A percentile compares a stretch with the other conserved stretches of the same genome.
Conservation (phyloP, 2,888 invertebrate genomes). For the Melieria picta region DNA sequence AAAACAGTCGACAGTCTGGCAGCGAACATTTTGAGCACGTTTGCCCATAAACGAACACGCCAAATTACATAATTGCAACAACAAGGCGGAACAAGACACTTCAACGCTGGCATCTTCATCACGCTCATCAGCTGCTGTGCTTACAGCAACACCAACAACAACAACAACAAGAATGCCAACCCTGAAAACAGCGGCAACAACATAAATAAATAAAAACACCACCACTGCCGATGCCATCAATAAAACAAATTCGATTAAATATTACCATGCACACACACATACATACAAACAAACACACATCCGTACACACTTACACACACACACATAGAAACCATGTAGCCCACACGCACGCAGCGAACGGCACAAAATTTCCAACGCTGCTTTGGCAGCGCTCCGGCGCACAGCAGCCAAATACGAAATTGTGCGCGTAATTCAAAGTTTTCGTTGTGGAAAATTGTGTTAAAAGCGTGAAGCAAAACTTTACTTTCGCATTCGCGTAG, state of each 20-base stretch:
- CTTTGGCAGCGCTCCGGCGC: background rate
- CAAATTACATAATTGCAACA: background rate
- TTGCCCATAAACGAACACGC: no score
- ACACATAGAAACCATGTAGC: background rate
- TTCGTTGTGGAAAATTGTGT: conserved; percentile 22
- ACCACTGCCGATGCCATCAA: background rate
- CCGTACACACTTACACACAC: background rate
- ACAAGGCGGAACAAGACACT: background rate
- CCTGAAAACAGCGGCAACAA: no score
- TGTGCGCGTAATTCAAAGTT: conserved; percentile 19
- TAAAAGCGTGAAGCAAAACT: conserved; percentile 15
- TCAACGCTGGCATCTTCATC: background rate
- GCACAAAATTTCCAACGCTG: background rate
- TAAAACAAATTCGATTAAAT: conserved; percentile 20
- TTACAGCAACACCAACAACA: no score
- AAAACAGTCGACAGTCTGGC: no score
- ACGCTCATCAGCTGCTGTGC: background rate
- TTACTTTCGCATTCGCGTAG: conserved; percentile 7
- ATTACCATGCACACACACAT: background rate
- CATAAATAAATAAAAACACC: no score
- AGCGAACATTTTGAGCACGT: no score
- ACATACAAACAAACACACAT: background rate
- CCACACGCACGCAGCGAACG: no score
- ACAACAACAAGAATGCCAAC: no score
- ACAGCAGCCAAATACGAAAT: conserved; percentile 4